Evolutionary conservation across 2,797 vertebrate genomes (phyloP).

Genomic region (Enteromius unitaeniatus): DNA sequence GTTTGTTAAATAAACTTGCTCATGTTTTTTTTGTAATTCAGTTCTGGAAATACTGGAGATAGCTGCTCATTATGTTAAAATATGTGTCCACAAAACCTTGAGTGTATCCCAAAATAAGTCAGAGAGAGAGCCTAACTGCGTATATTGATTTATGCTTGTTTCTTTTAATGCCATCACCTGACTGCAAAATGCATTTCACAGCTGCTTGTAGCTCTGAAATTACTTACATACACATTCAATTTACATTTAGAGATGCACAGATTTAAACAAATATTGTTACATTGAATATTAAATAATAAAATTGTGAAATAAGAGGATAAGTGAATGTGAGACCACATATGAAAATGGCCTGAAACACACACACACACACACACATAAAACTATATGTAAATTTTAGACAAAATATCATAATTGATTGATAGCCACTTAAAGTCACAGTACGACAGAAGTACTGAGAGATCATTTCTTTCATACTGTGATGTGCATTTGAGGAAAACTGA

Average conservation of each 20-base stretch:
- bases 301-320: neutral
- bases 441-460: no score
- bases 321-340: no score
- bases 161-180: neutral
- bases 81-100: neutral
- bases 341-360: no score
- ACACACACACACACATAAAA: no score
- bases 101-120: neutral
- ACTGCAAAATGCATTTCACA: neutral
- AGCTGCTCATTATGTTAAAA: neutral
- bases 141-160: neutral
- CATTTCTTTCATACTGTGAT: neutral
- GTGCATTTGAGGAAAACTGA: neutral
- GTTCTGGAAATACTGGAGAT: slow-evolving; percentile 7
- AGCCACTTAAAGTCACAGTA: no score
- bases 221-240: neutral
- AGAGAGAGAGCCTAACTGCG: neutral
- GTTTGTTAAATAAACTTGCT: slow-evolving; percentile 5
- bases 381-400: neutral
- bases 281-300: neutral
- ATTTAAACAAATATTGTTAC: neutral
- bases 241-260: neutral
- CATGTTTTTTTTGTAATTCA: neutral
- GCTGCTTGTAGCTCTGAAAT: neutral
- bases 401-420: neutral